Conservation (phyloP, 2,113 vertebrate species). For the Callithrix jacchus region DNA sequence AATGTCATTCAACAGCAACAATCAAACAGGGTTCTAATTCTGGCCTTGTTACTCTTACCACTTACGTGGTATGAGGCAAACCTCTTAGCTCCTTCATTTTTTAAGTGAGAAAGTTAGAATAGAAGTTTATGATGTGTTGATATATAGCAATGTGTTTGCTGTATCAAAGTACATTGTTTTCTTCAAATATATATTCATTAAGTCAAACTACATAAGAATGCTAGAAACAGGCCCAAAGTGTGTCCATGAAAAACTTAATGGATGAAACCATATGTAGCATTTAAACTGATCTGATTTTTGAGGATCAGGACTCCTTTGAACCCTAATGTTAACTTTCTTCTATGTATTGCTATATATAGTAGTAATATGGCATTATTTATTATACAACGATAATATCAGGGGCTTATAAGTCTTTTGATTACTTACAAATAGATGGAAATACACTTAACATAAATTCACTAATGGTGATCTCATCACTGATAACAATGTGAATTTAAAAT, state of each 20-base stretch:
- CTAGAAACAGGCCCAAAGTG: neutral
- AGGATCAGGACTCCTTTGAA: neutral
- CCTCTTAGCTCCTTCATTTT: neutral
- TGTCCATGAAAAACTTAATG: neutral
- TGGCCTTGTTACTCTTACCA: neutral
- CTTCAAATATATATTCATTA: neutral
- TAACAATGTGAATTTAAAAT: neutral
- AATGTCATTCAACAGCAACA: neutral
- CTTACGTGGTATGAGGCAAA: neutral
- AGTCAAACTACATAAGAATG: neutral
- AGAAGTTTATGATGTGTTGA: neutral
- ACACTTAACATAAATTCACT: neutral
- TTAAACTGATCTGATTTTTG: neutral
- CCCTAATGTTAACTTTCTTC: neutral
- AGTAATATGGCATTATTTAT: neutral
- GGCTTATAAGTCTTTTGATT: neutral
- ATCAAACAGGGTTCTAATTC: neutral
- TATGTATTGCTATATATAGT: neutral
- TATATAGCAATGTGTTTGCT: neutral
- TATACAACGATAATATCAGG: neutral
- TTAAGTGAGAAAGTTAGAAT: neutral
- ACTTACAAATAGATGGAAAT: neutral
- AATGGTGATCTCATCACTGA: neutral
- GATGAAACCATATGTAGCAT: neutral
- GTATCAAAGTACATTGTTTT: neutral